Evolutionary conservation across 1,140 invertebrate genomes (phyloP), one percentile per base, ranked within the genome.

Genomic region (Lycorma delicatula): DNA sequence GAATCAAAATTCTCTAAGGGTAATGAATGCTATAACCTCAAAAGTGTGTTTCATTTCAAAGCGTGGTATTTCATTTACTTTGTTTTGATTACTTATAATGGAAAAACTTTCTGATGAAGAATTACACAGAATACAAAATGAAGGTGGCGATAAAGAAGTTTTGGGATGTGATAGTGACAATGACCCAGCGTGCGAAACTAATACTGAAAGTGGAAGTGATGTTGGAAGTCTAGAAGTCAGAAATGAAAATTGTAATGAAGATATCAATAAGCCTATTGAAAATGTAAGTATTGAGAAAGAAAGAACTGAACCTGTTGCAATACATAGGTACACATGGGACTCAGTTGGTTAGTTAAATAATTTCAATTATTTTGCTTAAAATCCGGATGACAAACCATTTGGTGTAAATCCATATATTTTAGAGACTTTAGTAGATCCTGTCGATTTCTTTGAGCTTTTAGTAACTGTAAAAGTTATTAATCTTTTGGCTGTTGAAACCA

Each of bases 401-500:
- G 36, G 36, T 41, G 36, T 41, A 11, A 41, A 20, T 16, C 36
- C n/a, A 41, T n/a, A n/a, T n/a, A n/a, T n/a, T n/a, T 41, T 13
- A 41, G n/a, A 41, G 20, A 41, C 36, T 41, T n/a, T n/a, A n/a
- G n/a, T n/a, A n/a, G 12, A 41, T 4, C 36, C 36, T 4, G 12
- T 4, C n/a, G 36, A 41, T 12, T 41, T 41, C 20, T 20, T 41
- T 41, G 36, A 41, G 20, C 12, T 41, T 16, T 41, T 41, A 16
- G 20, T 41, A 13, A 41, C n/a, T 53, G 31, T 54, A n/a, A 55
- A 60, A 16, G 38, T 59, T 12, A 25, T 60, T 16, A 44, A 58
- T 48, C 26, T 66, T 36, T 55, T 66, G n/a, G 59, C 60, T 26
- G 25, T 29, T 28, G 58, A 66, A 46, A 66, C 64, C 22, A 66